Conservation (phyloP, 2,113 vertebrate species). For the Hippocampus mohnikei region DNA sequence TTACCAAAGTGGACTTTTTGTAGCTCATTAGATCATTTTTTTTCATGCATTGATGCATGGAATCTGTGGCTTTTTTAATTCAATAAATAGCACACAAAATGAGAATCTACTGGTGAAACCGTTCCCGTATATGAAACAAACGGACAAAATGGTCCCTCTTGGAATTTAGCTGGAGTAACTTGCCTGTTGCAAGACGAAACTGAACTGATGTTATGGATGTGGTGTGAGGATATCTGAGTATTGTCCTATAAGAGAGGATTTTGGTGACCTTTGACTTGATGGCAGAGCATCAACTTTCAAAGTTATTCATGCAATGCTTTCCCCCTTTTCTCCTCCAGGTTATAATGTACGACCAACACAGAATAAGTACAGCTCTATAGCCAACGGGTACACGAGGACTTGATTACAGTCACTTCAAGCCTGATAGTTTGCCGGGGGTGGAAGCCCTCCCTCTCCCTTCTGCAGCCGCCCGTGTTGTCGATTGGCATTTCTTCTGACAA, state of each 20-base stretch:
- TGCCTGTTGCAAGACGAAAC: constrained; percentile 13
- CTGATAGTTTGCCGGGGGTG: constrained; percentile 85
- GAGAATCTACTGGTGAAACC: neutral
- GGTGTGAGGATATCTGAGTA: neutral
- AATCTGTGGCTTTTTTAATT: neutral
- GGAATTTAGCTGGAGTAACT: constrained; percentile 3
- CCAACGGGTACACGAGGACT: constrained; percentile 85
- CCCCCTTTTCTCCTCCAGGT: constrained; percentile 69
- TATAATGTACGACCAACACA: constrained; percentile 91
- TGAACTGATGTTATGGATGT: constrained; percentile 24
- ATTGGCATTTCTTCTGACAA: constrained; percentile 72
- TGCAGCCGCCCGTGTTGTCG: constrained; percentile 52
- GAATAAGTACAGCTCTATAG: constrained; percentile 97
- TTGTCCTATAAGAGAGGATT: neutral
- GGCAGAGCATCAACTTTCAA: neutral
- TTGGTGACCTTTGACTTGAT: neutral
- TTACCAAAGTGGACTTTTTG: neutral
- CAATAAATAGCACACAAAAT: neutral
- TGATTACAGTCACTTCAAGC: constrained; percentile 95
- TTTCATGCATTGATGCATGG: neutral
- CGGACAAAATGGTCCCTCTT: constrained; percentile 4
- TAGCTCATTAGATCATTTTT: neutral
- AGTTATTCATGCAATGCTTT: constrained; percentile 1
- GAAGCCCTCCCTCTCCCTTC: constrained; percentile 70
- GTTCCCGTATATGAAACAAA: neutral